These are phyloP conservation scores for Lerema accius DNA, from an alignment of 1,140 invertebrate genomes.

Conservation along the genomic window DNA sequence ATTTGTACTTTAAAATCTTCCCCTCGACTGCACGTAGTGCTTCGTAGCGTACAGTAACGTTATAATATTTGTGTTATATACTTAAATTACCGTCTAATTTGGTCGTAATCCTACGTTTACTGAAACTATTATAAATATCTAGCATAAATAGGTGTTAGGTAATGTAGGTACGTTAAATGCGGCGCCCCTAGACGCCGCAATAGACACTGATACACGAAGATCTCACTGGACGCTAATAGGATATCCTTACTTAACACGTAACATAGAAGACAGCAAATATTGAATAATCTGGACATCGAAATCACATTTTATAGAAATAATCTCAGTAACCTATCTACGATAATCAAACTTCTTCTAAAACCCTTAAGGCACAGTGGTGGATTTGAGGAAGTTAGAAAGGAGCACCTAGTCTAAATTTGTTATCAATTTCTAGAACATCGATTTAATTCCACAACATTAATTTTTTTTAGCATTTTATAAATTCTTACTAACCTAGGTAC, in stretches of 20 bases:
- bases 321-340: conserved; percentile 51
- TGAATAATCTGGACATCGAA: conserved; percentile 72
- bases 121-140: conserved; percentile 55
- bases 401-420: not conserved
- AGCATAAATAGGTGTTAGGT: conserved; percentile 67
- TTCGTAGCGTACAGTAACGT: conserved; percentile 53
- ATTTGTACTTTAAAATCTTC: conserved; percentile 74
- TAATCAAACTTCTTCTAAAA: conserved; percentile 48
- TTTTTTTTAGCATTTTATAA: too few species aligned
- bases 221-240: conserved; percentile 64
- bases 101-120: conserved; percentile 75
- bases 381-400: not conserved
- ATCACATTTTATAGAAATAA: conserved; percentile 61
- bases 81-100: conserved; percentile 70
- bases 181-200: conserved; percentile 37
- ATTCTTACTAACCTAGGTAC: too few species aligned
- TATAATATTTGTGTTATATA: conserved; percentile 72
- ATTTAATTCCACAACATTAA: too few species aligned
- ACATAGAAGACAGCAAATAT: conserved; percentile 72
- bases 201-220: conserved; percentile 53
- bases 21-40: conserved; percentile 46
- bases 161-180: conserved; percentile 34
- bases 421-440: not conserved
- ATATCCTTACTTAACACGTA: conserved; percentile 48
- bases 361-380: not conserved